phyloP scores from a whole-genome alignment of 1,140 invertebrate species.

The Antheraea pernyi region DNA sequence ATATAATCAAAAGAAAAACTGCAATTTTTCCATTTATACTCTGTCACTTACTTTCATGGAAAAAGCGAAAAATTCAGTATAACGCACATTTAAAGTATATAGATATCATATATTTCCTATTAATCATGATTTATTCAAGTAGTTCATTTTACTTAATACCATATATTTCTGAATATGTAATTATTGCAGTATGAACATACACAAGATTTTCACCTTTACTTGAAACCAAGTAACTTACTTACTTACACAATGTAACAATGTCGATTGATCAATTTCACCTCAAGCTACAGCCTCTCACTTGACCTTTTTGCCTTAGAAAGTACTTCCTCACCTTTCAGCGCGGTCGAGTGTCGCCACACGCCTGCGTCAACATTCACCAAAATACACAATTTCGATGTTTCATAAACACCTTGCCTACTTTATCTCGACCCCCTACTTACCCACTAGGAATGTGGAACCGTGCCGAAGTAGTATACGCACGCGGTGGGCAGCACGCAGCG shows the following conservation, averaged over 20 bases:
- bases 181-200: no score
- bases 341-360: not conserved
- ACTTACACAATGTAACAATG: not conserved
- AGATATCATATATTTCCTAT: no score
- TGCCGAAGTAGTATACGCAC: not conserved
- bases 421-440: not conserved
- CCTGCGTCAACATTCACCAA: not conserved
- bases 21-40: no score
- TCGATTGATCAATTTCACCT: slow-evolving; percentile 25
- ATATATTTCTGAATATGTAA: no score
- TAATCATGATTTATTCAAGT: no score
- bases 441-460: not conserved
- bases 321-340: slow-evolving; percentile 9
- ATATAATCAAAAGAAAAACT: no score
- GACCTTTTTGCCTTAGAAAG: slow-evolving; percentile 28
- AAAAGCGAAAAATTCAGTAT: no score
- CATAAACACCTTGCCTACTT: not conserved
- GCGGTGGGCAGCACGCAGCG: not conserved
- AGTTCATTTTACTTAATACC: no score
- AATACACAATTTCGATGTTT: not conserved
- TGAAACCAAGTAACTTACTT: not conserved
- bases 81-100: no score
- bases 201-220: no score
- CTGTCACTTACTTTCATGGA: no score
- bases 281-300: slow-evolving; percentile 16